Percentiles rank a stretch among this genome's conserved stretches.
These are phyloP conservation scores for Distichodus sexfasciatus DNA, from an alignment of 2,797 vertebrate species.

Conservation along the genomic window DNA sequence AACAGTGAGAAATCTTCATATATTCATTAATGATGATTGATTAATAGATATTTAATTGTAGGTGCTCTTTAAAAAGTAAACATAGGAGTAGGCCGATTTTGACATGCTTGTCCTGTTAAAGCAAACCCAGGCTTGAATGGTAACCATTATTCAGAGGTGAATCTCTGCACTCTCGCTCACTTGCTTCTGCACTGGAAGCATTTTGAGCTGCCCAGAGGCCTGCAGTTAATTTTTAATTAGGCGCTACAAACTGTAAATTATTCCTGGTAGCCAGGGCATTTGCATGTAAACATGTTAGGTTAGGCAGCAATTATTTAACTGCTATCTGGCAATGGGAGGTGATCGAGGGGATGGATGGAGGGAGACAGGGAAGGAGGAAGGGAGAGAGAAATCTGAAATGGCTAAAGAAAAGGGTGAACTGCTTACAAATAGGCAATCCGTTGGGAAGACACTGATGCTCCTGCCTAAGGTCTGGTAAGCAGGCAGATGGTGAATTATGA, in stretches of 20 bases:
- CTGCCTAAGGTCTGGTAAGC: conserved; percentile 5
- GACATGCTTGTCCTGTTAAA: neutral
- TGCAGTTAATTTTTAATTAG: conserved; percentile 41
- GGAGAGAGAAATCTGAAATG: neutral
- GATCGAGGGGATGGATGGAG: neutral
- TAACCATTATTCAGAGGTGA: too few relatives aligned
- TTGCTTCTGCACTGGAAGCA: neutral
- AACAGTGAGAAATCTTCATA: too few relatives aligned
- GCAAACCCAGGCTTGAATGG: too few relatives aligned
- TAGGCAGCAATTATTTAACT: conserved; percentile 25
- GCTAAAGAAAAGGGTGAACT: neutral
- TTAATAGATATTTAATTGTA: too few relatives aligned
- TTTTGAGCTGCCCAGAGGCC: conserved; percentile 9
- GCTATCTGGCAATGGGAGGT: conserved; percentile 12
- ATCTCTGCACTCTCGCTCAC: neutral
- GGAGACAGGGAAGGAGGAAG: neutral
- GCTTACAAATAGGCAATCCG: neutral
- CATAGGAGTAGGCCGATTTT: neutral
- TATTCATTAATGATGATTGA: too few relatives aligned
- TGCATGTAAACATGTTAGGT: conserved; percentile 27
- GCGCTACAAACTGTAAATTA: conserved; percentile 33
- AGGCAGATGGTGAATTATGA: conserved; percentile 32
- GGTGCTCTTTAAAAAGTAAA: too few relatives aligned
- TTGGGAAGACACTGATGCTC: neutral
- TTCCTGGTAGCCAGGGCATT: conserved; percentile 27